These are phyloP conservation scores for Fringilla coelebs DNA, from an alignment of 2,797 vertebrate species.

Conservation along the genomic window DNA sequence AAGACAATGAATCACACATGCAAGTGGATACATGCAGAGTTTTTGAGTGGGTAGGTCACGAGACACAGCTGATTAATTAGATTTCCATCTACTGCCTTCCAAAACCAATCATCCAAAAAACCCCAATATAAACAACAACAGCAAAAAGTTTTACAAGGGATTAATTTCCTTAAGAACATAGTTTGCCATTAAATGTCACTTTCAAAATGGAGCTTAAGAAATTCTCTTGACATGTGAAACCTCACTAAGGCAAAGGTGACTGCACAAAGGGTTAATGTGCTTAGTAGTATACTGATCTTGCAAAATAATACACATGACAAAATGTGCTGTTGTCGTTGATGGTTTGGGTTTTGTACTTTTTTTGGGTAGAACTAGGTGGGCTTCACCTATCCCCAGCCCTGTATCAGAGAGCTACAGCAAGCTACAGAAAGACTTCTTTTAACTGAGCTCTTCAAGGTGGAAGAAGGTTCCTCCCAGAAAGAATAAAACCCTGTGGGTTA, in stretches of 20 bases:
- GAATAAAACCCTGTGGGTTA: conserved; percentile 77
- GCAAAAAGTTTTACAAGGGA: not conserved
- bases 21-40: not conserved
- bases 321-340: not conserved
- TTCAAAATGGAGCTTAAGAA: not conserved
- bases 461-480: conserved; percentile 67
- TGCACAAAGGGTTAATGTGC: not conserved
- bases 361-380: not conserved
- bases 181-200: not conserved
- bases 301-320: not conserved
- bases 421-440: conserved; percentile 28
- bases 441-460: conserved; percentile 43
- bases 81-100: not conserved
- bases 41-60: not conserved
- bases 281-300: not conserved
- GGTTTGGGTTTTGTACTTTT: not conserved
- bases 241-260: not conserved
- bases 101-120: not conserved
- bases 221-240: not conserved
- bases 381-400: not conserved
- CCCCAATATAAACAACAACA: not conserved
- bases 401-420: conserved; percentile 48
- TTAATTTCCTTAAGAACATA: not conserved
- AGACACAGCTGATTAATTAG: not conserved
- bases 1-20: not conserved